phyloP scores from a whole-genome alignment of 2,797 vertebrate species.

The Serranus cabrilla region DNA sequence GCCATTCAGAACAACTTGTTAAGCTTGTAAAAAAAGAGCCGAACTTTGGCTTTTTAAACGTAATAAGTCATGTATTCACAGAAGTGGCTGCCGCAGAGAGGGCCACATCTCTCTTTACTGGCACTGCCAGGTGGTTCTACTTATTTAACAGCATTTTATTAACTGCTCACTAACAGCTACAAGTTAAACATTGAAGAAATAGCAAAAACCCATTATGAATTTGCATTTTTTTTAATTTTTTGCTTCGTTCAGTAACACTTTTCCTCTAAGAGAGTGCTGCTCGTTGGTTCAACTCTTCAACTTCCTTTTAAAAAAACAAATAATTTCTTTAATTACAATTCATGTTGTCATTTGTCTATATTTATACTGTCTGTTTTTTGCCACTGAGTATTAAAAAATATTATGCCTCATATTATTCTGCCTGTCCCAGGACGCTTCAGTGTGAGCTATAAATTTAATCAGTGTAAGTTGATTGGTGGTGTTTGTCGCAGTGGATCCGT shows the following conservation, averaged over 20 bases:
- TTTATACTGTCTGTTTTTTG: conserved; percentile 15
- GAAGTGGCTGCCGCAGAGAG: conserved; percentile 9
- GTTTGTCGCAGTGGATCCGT: conserved; percentile 33
- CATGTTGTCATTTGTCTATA: background rate
- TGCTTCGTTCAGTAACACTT: background rate
- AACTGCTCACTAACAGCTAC: conserved; percentile 14
- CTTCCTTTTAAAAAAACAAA: background rate
- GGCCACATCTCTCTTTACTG: conserved; percentile 19
- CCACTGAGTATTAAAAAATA: background rate
- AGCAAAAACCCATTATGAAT: background rate
- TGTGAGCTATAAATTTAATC: conserved; percentile 10
- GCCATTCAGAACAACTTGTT: background rate
- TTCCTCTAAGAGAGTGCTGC: background rate
- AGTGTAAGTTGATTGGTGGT: conserved; percentile 12
- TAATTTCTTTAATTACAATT: background rate
- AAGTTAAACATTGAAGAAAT: conserved; percentile 7
- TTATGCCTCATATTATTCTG: background rate
- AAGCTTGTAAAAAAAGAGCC: conserved; percentile 8
- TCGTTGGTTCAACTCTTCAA: background rate
- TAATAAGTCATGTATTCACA: conserved; percentile 27
- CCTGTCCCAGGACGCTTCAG: background rate
- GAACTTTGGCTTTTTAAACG: conserved; percentile 22
- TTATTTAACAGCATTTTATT: conserved; percentile 20
- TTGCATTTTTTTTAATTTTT: background rate
- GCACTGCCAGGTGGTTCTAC: background rate